These are phyloP conservation scores for Ctenoplectra terminalis DNA, from an alignment of 1,140 invertebrate genomes.

Conservation along the genomic window DNA sequence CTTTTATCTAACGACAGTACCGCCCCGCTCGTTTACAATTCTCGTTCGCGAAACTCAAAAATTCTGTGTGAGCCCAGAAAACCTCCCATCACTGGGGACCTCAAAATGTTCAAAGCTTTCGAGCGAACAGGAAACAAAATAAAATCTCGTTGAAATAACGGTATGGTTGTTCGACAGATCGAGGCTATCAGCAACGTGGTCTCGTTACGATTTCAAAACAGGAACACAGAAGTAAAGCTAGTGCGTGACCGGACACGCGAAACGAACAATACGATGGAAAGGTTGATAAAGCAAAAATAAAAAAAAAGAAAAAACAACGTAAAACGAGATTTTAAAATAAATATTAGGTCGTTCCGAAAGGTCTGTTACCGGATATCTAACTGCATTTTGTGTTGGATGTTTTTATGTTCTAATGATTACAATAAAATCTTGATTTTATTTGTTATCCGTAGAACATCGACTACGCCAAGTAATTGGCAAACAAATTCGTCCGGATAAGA, in stretches of 20 bases:
- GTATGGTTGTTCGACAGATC: background rate
- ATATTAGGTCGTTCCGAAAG: background rate
- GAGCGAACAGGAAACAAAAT: background rate
- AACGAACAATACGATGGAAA: background rate
- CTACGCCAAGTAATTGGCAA: no score
- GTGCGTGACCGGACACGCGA: background rate
- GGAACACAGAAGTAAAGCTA: background rate
- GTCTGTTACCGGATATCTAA: no score
- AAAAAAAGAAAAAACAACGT: no score
- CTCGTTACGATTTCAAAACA: conserved; percentile 2
- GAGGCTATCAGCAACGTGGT: background rate
- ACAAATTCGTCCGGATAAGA: no score
- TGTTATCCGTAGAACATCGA: no score
- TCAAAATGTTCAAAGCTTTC: background rate
- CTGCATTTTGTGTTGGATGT: no score
- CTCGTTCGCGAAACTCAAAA: background rate
- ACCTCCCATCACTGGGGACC: no score
- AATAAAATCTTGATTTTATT: background rate
- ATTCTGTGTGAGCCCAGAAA: conserved; percentile 7
- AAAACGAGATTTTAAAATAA: background rate
- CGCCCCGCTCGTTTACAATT: conserved; percentile 1
- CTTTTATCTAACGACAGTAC: background rate
- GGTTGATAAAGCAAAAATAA: background rate
- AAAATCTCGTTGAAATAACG: background rate
- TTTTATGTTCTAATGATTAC: background rate